These are phyloP conservation scores for Xylocampa areola DNA, from an alignment of 2,888 invertebrate genomes.

Conservation along the genomic window DNA sequence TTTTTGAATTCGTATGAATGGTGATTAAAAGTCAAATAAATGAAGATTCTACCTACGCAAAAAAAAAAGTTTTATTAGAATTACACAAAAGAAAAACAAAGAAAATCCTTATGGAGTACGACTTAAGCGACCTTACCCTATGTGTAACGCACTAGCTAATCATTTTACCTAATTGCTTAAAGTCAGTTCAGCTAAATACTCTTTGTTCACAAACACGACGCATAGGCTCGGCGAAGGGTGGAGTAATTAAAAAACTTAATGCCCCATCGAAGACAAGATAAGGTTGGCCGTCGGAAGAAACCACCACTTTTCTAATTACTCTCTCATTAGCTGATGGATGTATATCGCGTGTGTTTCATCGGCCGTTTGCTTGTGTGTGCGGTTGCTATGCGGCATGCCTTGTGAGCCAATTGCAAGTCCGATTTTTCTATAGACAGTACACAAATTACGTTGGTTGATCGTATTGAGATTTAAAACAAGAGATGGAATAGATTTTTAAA, in stretches of 20 bases:
- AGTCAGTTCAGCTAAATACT: constrained; percentile 12
- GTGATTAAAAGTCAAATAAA: too few relatives aligned
- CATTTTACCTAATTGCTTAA: neutral
- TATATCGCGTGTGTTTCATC: constrained; percentile 55
- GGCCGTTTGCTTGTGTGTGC: constrained; percentile 56
- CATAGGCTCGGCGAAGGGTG: constrained; percentile 62
- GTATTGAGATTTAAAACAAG: constrained; percentile 7
- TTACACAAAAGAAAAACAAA: too few relatives aligned
- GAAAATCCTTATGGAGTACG: too few relatives aligned
- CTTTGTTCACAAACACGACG: constrained; percentile 31
- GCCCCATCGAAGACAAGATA: constrained; percentile 88
- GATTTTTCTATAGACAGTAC: constrained; percentile 42
- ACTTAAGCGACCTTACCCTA: too few relatives aligned
- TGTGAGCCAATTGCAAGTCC: constrained; percentile 52
- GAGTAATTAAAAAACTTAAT: constrained; percentile 87
- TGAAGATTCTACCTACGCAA: too few relatives aligned
- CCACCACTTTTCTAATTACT: constrained; percentile 87
- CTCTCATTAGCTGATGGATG: constrained; percentile 89
- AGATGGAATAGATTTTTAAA: neutral
- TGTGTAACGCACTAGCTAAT: constrained; percentile 14
- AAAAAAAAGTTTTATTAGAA: too few relatives aligned
- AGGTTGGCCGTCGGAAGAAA: constrained; percentile 86
- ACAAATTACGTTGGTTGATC: constrained; percentile 42
- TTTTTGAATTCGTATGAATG: too few relatives aligned
- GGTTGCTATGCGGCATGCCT: constrained; percentile 45